Base-by-base conservation (phyloP, 2,797 vertebrate genomes). In the Linurgus olivaceus region DNA sequence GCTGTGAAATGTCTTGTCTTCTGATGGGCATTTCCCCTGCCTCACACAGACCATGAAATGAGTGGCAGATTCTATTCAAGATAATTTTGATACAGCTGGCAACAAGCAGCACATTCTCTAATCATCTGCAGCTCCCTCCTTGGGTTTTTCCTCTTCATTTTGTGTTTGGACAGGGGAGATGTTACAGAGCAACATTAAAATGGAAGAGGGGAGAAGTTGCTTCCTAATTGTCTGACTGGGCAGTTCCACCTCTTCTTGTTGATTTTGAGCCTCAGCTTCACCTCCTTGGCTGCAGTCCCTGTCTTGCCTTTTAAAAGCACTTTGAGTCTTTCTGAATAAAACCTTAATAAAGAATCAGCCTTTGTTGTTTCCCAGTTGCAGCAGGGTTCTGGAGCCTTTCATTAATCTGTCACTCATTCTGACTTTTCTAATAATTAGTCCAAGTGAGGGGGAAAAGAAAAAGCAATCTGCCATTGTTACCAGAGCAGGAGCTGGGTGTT, bases 331-430 rank as follows among this genome's bases (percentile, higher is more conserved):
- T 58, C 51, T 51, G 54, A 84, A 59, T 50, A 77, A 88, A 83
- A 55, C 48, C 45, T 76, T 51, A 37, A 23, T 81, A 62, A 71
- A 80, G 45, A 86, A 65, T 52, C 58, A 57, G 47, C 47, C 54
- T 84, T 42, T 83, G 86, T 76, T 61, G 62, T 68, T 68, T 48
- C 38, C 75, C 70, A 48, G 4, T 66, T 92, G 82, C 48, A 79
- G 67, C 61, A 26, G 88, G 38, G 31, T 61, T 86, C 68, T 83
- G 58, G 13, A 71, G 50, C 54, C 80, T 75, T 55, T 71, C 90
- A 88, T 74, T 86, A 65, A 40, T 77, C 86, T 94, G 76, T 78
- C 93, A 75, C 31, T 96, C 70, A 65, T 61, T 75, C 66, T 88
- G 54, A 65, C 52, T 91, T 89, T 31, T 59, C n/a, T 14, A 17